These are phyloP conservation scores for Temnothorax unifasciatus DNA, from an alignment of 2,888 invertebrate genomes.

Conservation along the genomic window DNA sequence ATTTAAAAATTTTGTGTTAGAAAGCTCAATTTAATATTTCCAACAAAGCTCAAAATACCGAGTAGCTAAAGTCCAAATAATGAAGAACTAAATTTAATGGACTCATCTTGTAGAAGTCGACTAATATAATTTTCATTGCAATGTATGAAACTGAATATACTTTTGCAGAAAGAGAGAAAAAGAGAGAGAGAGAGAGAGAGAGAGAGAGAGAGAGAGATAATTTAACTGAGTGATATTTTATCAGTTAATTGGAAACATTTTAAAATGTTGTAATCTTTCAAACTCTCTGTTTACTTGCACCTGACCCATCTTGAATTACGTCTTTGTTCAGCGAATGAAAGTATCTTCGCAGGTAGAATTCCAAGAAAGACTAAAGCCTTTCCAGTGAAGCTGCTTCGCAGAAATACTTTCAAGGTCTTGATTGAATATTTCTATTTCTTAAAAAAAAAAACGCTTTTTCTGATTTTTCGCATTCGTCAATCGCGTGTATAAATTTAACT, in stretches of 20 bases:
- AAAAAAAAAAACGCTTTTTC: not conserved
- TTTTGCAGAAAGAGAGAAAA: not conserved
- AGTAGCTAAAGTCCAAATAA: not conserved
- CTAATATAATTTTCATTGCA: not conserved
- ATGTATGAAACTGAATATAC: not conserved
- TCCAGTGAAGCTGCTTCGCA: not conserved
- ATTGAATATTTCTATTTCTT: constrained; percentile 11
- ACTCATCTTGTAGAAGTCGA: not conserved
- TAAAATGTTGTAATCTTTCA: constrained; percentile 1
- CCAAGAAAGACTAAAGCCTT: constrained; percentile 25
- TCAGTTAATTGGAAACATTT: not conserved
- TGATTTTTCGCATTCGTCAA: not conserved
- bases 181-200: not conserved
- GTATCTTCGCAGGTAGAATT: constrained; percentile 32
- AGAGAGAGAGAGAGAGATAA: not conserved
- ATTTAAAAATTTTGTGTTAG: not conserved
- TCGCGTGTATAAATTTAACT: not conserved
- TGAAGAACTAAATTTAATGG: not conserved
- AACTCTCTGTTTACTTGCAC: constrained; percentile 3
- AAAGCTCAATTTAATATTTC: constrained; percentile 10
- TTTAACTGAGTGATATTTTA: constrained; percentile 26
- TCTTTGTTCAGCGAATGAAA: constrained; percentile 46
- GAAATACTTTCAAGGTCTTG: constrained; percentile 24
- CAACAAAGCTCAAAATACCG: not conserved
- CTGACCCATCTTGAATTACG: constrained; percentile 2